Conservation (phyloP, 2,113 vertebrate species). For the Psettodes erumei region DNA sequence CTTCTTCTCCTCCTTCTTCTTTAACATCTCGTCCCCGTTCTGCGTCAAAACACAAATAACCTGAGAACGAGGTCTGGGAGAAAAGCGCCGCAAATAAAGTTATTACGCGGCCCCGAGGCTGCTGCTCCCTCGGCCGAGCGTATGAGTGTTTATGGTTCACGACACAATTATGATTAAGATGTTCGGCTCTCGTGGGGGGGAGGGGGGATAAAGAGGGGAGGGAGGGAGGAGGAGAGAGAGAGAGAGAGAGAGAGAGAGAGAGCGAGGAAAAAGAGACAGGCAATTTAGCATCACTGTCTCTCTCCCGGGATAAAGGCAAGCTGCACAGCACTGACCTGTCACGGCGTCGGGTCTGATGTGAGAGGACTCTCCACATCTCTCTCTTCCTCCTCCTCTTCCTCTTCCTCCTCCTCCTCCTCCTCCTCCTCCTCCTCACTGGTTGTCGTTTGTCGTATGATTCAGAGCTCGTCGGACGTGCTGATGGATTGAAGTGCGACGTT, state of each 20-base stretch:
- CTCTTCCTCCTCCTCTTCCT: neutral
- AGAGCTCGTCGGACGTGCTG: too few relatives aligned
- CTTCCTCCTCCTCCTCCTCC: too few relatives aligned
- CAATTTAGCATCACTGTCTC: constrained; percentile 62
- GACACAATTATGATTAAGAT: constrained; percentile 76
- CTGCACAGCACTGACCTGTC: constrained; percentile 41
- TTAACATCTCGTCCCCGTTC: too few relatives aligned
- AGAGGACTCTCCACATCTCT: constrained; percentile 15
- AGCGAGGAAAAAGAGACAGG: constrained; percentile 54
- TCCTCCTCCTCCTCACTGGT: too few relatives aligned
- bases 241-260: neutral
- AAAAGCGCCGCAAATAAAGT: constrained; percentile 46
- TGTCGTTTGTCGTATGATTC: too few relatives aligned
- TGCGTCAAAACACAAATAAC: constrained; percentile 22
- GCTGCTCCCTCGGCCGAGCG: constrained; percentile 47
- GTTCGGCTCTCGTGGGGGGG: constrained; percentile 48
- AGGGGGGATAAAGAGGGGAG: neutral
- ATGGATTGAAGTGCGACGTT: too few relatives aligned
- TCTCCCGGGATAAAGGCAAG: constrained; percentile 33
- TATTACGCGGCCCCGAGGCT: constrained; percentile 46
- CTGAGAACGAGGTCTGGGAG: constrained; percentile 41
- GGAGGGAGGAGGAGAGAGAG: neutral
- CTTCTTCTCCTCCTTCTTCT: too few relatives aligned
- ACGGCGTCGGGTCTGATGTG: constrained; percentile 26
- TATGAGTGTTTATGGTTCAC: constrained; percentile 69